Conservation (phyloP, 1,140 invertebrate genomes). For the Drosophila simulans region DNA sequence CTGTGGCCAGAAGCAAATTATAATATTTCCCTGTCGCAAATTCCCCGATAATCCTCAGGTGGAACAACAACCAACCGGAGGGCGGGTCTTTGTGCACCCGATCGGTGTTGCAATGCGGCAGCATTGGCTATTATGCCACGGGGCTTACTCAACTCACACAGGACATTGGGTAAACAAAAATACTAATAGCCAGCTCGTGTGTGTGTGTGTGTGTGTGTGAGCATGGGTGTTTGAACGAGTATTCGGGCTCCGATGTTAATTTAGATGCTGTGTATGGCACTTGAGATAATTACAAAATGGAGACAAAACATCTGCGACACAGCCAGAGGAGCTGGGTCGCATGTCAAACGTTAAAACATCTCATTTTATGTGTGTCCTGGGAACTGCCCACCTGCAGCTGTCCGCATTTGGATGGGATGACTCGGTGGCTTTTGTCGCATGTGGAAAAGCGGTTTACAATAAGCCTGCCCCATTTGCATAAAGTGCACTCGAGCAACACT, state of each 20-base stretch:
- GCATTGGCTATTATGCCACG: neutral
- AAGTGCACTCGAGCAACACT: neutral
- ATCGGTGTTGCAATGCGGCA: neutral
- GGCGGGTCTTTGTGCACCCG: neutral
- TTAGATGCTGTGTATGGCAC: slow-evolving; percentile 55
- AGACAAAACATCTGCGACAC: slow-evolving; percentile 32
- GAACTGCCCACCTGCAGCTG: slow-evolving; percentile 7
- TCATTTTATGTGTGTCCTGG: slow-evolving; percentile 25
- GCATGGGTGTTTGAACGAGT: too few relatives aligned
- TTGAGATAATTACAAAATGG: slow-evolving; percentile 61
- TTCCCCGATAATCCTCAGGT: neutral
- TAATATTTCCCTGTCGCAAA: neutral
- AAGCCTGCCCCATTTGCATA: neutral
- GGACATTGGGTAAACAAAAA: slow-evolving; percentile 2
- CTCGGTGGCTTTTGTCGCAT: neutral
- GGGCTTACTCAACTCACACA: neutral
- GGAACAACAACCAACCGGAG: neutral
- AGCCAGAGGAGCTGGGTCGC: slow-evolving; percentile 15
- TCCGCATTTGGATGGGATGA: neutral
- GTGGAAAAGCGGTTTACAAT: neutral
- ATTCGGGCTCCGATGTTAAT: slow-evolving; percentile 23
- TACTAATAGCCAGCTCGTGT: slow-evolving; percentile 2
- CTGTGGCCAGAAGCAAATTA: slow-evolving; percentile 9
- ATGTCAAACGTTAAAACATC: slow-evolving; percentile 27
- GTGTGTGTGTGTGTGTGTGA: neutral